Conservation (phyloP, 2,113 vertebrate genomes). For the Rhineura floridana region DNA sequence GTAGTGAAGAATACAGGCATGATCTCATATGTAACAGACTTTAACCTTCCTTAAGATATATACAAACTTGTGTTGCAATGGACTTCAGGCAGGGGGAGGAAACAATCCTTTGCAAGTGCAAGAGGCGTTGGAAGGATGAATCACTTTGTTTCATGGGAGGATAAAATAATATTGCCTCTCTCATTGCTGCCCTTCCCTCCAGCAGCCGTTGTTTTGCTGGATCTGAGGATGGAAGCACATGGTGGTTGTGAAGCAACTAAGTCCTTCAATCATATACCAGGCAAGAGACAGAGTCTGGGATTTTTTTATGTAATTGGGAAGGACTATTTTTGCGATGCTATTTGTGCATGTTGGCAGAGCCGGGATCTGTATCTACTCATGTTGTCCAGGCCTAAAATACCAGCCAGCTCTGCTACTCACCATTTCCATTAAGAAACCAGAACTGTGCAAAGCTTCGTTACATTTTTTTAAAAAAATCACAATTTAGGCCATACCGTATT, state of each 20-base stretch:
- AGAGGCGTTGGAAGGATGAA: background rate
- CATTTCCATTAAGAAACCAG: slow-evolving; percentile 53
- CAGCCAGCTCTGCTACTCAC: slow-evolving; percentile 42
- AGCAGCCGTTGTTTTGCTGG: background rate
- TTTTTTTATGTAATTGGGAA: background rate
- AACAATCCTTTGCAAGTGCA: background rate
- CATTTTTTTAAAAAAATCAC: slow-evolving; percentile 61
- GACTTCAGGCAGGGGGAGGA: background rate
- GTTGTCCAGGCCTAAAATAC: background rate
- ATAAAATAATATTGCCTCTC: background rate
- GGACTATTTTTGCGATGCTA: background rate
- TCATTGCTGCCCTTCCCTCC: background rate
- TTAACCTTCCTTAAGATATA: background rate
- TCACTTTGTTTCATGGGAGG: background rate
- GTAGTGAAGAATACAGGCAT: background rate
- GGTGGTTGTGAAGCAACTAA: background rate
- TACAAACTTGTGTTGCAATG: background rate
- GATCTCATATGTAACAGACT: no score
- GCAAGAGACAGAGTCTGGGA: background rate
- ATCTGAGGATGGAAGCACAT: background rate
- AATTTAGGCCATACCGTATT: slow-evolving; percentile 21
- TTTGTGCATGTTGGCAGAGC: background rate
- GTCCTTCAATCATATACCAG: background rate
- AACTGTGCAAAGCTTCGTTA: slow-evolving; percentile 57
- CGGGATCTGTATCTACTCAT: slow-evolving; percentile 18